Evolutionary conservation across 2,888 invertebrate genomes (phyloP).

Genomic region (Drosophila rellima): DNA sequence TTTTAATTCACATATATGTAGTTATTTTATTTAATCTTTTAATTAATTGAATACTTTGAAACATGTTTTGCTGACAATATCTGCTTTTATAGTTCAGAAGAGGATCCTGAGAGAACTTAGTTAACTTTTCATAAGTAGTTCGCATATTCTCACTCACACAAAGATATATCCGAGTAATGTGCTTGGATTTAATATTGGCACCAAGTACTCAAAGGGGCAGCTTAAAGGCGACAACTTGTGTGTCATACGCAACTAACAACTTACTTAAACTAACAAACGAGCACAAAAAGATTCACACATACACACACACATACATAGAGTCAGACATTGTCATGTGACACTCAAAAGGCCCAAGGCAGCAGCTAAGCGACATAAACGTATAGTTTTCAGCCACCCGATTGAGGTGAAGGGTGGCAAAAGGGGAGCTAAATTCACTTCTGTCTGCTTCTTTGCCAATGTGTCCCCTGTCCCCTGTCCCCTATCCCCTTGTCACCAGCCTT

Average conservation of each 20-base stretch:
- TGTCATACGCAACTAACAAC: constrained; percentile 73
- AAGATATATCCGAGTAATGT: constrained; percentile 16
- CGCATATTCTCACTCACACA: background rate
- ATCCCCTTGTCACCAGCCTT: constrained; percentile 4
- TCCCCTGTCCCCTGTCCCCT: constrained; percentile 11
- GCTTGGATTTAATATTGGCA: constrained; percentile 55
- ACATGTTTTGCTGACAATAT: background rate
- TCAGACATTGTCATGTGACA: constrained; percentile 63
- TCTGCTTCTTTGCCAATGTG: constrained; percentile 38
- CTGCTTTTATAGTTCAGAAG: constrained; percentile 1
- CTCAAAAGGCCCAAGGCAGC: constrained; percentile 72
- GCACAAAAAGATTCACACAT: constrained; percentile 15
- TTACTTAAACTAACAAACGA: constrained; percentile 69
- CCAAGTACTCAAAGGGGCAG: constrained; percentile 56
- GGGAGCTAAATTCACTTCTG: constrained; percentile 29
- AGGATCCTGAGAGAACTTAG: constrained; percentile 4
- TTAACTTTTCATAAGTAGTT: constrained; percentile 20
- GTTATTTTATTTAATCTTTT: background rate
- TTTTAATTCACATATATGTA: background rate
- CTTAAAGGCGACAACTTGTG: constrained; percentile 78
- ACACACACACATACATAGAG: constrained; percentile 11
- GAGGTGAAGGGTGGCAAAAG: background rate
- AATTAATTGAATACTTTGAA: background rate
- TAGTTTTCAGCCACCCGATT: constrained; percentile 33
- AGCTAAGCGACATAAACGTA: constrained; percentile 67